Conservation (phyloP, 2,888 invertebrate species). For the Euphydryas editha region DNA sequence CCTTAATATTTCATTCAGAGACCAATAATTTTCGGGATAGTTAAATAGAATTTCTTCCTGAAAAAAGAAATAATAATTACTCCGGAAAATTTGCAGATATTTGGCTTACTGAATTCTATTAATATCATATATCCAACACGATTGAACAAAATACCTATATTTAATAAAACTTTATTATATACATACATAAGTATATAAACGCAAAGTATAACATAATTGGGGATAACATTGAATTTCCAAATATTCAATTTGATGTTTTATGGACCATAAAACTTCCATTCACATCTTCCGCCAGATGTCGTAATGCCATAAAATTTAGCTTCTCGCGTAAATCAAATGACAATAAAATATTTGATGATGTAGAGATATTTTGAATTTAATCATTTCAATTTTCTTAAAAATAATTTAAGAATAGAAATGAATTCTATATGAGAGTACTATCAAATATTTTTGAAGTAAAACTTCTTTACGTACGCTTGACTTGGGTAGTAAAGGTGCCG, state of each 20-base stretch:
- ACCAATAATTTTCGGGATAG: background rate
- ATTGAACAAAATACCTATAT: too few species aligned
- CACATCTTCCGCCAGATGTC: slow-evolving; percentile 9
- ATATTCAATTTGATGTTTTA: slow-evolving; percentile 6
- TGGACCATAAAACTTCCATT: background rate
- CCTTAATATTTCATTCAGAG: background rate
- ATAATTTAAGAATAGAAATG: background rate
- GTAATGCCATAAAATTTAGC: background rate
- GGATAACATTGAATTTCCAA: background rate
- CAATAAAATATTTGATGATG: slow-evolving; percentile 3
- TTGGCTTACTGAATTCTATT: too few species aligned
- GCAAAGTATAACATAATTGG: background rate
- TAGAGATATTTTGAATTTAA: background rate
- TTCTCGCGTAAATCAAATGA: background rate
- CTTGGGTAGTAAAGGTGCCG: too few species aligned
- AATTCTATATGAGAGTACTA: too few species aligned
- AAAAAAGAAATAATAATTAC: too few species aligned
- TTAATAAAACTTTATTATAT: too few species aligned
- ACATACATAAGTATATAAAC: too few species aligned
- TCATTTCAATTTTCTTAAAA: slow-evolving; percentile 10
- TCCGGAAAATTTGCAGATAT: too few species aligned
- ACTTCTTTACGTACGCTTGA: too few species aligned
- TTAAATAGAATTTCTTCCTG: background rate
- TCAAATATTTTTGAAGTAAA: too few species aligned
- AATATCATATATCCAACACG: too few species aligned